Percentiles rank a stretch among this genome's conserved stretches.
These are phyloP conservation scores for Drosophila bifasciata DNA, from an alignment of 1,140 invertebrate genomes.

Conservation along the genomic window DNA sequence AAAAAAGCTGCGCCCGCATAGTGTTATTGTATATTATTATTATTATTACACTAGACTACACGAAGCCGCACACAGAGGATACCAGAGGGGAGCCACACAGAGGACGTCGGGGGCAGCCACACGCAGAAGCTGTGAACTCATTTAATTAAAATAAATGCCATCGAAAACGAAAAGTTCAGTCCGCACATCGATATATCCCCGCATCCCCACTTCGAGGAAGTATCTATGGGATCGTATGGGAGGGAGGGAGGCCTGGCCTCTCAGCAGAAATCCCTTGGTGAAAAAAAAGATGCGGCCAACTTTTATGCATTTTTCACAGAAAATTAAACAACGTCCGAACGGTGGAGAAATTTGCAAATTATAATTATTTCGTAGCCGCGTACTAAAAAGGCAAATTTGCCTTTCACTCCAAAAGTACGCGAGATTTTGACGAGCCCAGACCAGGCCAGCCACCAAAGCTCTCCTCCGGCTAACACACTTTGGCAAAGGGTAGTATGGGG, in stretches of 20 bases:
- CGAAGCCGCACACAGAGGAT: slow-evolving; percentile 4
- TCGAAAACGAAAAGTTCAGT: slow-evolving; percentile 22
- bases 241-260: too few species aligned
- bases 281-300: slow-evolving; percentile 16
- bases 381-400: slow-evolving; percentile 59
- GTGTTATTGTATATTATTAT: slow-evolving; percentile 27
- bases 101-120: neutral
- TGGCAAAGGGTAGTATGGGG: neutral
- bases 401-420: slow-evolving; percentile 54
- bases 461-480: slow-evolving; percentile 54
- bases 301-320: slow-evolving; percentile 36
- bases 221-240: too few species aligned
- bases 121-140: slow-evolving; percentile 25
- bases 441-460: too few species aligned
- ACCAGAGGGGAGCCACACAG: too few species aligned
- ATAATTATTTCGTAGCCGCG: slow-evolving; percentile 68
- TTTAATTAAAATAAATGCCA: slow-evolving; percentile 67
- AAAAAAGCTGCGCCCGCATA: slow-evolving; percentile 17
- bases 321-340: slow-evolving; percentile 59
- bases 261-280: too few species aligned
- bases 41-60: slow-evolving; percentile 59
- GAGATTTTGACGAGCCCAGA: too few species aligned
- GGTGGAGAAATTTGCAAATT: slow-evolving; percentile 57
- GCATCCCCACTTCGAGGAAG: neutral
- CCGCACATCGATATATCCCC: neutral